phyloP scores from a whole-genome alignment of 2,797 vertebrate species.

The Lacerta viridis region DNA sequence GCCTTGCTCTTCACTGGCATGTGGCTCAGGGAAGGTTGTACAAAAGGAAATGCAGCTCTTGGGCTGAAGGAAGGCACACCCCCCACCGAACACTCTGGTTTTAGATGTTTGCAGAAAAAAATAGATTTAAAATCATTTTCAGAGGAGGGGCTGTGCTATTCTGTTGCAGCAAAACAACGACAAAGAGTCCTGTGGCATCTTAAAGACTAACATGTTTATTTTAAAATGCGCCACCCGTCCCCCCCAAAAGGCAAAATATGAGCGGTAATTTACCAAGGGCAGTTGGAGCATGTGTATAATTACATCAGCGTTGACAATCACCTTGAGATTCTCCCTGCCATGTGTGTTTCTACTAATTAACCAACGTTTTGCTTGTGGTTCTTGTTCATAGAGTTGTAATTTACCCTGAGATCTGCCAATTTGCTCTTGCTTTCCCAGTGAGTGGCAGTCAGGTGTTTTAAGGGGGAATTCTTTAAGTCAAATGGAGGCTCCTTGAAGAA shows the following conservation, averaged over 20 bases:
- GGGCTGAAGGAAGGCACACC: too few species aligned
- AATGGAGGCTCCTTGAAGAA: background rate
- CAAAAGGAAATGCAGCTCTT: too few species aligned
- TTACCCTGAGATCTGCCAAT: background rate
- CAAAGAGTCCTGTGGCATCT: too few species aligned
- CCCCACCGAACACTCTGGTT: too few species aligned
- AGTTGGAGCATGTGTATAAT: background rate
- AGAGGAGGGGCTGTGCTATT: too few species aligned
- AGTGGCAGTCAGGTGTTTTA: background rate
- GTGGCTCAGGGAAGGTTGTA: too few species aligned
- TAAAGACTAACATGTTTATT: background rate
- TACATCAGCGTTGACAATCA: background rate
- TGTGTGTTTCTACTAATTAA: constrained; percentile 3
- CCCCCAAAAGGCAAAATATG: background rate
- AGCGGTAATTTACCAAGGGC: background rate
- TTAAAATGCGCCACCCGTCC: background rate
- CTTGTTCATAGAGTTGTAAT: background rate
- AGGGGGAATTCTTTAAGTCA: constrained; percentile 3
- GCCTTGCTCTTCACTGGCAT: too few species aligned
- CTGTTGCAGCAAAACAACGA: too few species aligned
- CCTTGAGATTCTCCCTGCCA: too few species aligned
- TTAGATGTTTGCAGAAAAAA: too few species aligned
- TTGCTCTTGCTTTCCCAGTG: background rate
- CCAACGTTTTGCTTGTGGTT: background rate
- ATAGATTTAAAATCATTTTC: too few species aligned